Evolutionary conservation across 1,140 invertebrate species (phyloP), one percentile per base, ranked within the genome.

Genomic region (Vanessa tameamea): DNA sequence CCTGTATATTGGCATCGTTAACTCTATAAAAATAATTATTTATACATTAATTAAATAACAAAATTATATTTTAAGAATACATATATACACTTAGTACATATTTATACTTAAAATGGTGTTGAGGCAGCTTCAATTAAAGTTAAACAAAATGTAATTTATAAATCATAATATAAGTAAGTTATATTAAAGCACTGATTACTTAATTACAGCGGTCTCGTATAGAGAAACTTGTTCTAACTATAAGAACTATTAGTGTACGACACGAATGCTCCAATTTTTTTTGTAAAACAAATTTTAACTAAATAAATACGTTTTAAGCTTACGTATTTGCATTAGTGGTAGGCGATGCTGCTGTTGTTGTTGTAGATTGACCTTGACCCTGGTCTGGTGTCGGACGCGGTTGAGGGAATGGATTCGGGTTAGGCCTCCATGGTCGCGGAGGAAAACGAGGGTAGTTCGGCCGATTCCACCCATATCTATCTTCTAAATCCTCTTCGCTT

Each of bases 401-500:
- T 14, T 67, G 37, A 15, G 75, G 76, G 20, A 69, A 69, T 12
- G 75, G 78, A 16, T 66, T 55, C 59, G 37, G 82, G n/a, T 76
- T 59, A 59, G 61, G 75, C 7, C 57, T 61, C 57, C 65, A 71
- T 55, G 68, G 66, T 15, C 48, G 69, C 20, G 53, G 57, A 26
- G 76, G 76, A 15, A 78, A 71, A 3, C 75, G 74, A 9, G 50
- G 59, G 9, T 8, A 20, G 15, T 76, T 69, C 14, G 68, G 68
- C 31, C 59, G 69, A 14, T 82, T 78, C 59, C 75, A 82, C 3
- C 80, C 82, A 47, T 87, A 88, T 63, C 87, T 80, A 47, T 88
- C 87, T 31, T 87, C 87, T 69, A 86, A 66, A 50, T 80, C 70
- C 3, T 78, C 76, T 16, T 67, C 68, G 23, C 16, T 47, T 9